These are phyloP conservation scores for Aphelenchoides avenae DNA, from an alignment of 1,140 invertebrate species.

Conservation along the genomic window DNA sequence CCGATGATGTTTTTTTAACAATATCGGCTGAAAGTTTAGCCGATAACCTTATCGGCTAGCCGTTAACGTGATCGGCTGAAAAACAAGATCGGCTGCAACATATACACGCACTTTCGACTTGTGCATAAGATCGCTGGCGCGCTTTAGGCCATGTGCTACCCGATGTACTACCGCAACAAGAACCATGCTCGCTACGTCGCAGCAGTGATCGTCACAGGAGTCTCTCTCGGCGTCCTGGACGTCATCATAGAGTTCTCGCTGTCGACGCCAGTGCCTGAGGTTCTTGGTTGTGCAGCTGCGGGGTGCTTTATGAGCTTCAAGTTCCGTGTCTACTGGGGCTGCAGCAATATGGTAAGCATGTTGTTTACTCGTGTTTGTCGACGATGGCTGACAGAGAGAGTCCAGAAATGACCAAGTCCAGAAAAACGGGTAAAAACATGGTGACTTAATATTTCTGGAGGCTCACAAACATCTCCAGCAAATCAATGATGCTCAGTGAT, in stretches of 20 bases:
- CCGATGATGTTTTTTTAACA: no score
- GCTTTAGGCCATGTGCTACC: conserved; percentile 30
- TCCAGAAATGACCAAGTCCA: no score
- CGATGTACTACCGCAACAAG: conserved; percentile 25
- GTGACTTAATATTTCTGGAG: no score
- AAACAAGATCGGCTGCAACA: no score
- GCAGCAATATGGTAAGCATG: conserved; percentile 23
- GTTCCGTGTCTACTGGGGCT: conserved; percentile 23
- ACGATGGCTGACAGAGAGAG: no score
- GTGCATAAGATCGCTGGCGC: no score
- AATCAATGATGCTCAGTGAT: not conserved
- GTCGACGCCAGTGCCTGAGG: not conserved
- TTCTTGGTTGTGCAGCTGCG: conserved; percentile 18
- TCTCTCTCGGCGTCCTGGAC: conserved; percentile 22
- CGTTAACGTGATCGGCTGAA: no score
- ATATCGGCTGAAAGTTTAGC: no score
- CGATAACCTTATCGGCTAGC: not conserved
- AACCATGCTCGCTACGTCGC: conserved; percentile 29
- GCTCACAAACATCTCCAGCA: no score
- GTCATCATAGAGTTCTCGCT: conserved; percentile 27
- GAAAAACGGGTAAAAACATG: no score
- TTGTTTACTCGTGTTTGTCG: no score
- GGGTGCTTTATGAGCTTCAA: conserved; percentile 16
- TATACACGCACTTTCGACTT: not conserved
- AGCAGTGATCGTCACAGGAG: conserved; percentile 14